These are phyloP conservation scores for Cromileptes altivelis DNA, from an alignment of 2,113 vertebrate species.

Conservation along the genomic window DNA sequence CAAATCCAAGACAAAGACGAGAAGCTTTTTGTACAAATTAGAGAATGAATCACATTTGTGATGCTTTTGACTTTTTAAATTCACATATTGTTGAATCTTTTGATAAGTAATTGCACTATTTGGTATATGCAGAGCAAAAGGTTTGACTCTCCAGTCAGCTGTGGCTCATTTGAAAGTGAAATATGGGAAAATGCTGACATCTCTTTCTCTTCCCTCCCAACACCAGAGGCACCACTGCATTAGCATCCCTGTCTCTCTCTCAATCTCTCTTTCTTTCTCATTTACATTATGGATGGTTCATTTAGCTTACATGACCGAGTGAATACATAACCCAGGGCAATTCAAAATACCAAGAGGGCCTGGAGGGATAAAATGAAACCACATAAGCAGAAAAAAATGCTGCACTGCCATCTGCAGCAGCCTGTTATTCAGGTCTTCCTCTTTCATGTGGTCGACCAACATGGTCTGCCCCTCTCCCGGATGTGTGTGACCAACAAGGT, in stretches of 20 bases:
- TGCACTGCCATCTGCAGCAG: constrained; percentile 58
- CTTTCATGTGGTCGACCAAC: constrained; percentile 53
- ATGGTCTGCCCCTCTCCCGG: constrained; percentile 12
- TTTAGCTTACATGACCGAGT: constrained; percentile 82
- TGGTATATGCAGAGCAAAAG: constrained; percentile 32
- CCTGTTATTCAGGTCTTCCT: constrained; percentile 38
- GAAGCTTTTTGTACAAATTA: constrained; percentile 31
- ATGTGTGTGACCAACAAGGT: constrained; percentile 16
- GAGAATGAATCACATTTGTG: constrained; percentile 29
- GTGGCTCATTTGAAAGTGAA: constrained; percentile 77
- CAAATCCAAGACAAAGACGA: constrained; percentile 27
- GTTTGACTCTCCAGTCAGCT: constrained; percentile 60
- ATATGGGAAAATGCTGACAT: constrained; percentile 77
- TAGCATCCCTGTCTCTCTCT: constrained; percentile 70
- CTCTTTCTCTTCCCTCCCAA: constrained; percentile 65
- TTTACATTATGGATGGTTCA: constrained; percentile 85
- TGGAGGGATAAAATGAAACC: constrained; percentile 67
- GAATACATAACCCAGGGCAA: constrained; percentile 79
- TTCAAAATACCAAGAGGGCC: constrained; percentile 72
- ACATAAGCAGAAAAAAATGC: constrained; percentile 72
- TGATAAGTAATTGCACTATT: constrained; percentile 61
- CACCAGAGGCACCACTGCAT: constrained; percentile 70
- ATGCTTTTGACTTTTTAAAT: constrained; percentile 40
- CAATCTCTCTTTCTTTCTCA: constrained; percentile 74
- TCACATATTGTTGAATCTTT: constrained; percentile 48